Evolutionary conservation across 2,113 vertebrate species (phyloP), one percentile per base, ranked within the genome.

Genomic region (Octodon degus): DNA sequence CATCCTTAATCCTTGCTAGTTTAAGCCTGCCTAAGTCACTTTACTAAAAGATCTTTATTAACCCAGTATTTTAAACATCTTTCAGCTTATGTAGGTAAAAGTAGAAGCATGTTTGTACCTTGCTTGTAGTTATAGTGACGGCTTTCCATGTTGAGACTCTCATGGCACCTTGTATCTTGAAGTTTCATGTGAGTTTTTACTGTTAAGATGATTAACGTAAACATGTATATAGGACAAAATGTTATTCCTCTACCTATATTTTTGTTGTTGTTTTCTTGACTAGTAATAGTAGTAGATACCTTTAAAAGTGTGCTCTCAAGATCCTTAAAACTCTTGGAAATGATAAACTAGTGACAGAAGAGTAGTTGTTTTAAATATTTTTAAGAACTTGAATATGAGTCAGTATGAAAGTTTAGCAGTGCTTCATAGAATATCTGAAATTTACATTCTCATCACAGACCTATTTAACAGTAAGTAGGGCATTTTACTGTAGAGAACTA

Each of bases 1-100:
- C 96, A 96, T 83, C 95, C 90, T 97, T 96, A 98, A 98, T 97
- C 96, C 97, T 98, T 97, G 95, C 97, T 97, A 97, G 96, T 97
- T 97, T 97, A 98, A 98, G 97, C 97, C 97, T 98, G 97, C 97
- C 97, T 97, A 97, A 98, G 97, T 98, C 97, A 97, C 96, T 98
- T 98, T 97, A 97, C 97, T 97, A 97, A 97, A 97, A 97, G 96
- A 97, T 97, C 97, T 97, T 98, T 97, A 95, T 98, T 97, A 98
- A 98, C 94, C 95, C 96, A 97, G 97, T 98, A 96, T 97, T 97
- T 97, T 97, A 97, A 98, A 96, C 95, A 96, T 89, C 93, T 95
- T 94, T 97, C 97, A 94, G 97, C 97, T 96, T 95, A 93, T 50
- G 77, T 97, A 98, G 97, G 84, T 96, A 92, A 97, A 96, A 90